Evolutionary conservation across 1,140 invertebrate species (phyloP), one percentile per base, ranked within the genome.

Genomic region (Aradophagus sp.): DNA sequence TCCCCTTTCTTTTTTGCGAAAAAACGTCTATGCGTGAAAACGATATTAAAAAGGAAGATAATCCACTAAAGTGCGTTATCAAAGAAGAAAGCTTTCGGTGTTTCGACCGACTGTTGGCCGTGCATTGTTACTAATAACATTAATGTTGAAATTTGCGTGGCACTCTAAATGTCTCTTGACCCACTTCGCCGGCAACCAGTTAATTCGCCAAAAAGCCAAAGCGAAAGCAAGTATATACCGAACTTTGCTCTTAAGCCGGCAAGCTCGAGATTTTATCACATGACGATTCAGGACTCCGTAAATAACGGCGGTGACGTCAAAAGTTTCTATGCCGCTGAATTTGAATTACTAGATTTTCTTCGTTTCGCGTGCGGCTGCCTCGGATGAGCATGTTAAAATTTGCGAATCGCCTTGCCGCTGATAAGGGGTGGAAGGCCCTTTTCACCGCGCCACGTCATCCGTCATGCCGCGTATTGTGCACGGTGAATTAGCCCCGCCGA

Each of bases 191-290:
- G 20, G 45, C 52, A 42, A 58, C 4, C 62, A 35, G 52, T 66
- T 66, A 66, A 67, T 67, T 67, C 34, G 16, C 63, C 53, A 67
- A 67, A 59, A 59, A 67, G 63, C 53, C 53, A 59, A 67, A 67
- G 53, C 63, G 39, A 58, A 67, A 58, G 52, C 38, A 58, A 67
- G 35, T 48, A 31, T 35, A 65, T 55, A 50, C 20, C 50, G 62
- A 67, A 67, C 62, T 67, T 67, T 67, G 62, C 62, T 67, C 53
- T 67, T 67, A 67, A 67, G 52, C 45, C 38, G 62, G 56, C 44
- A 31, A 67, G 45, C 53, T 45, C 53, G 39, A 59, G 53, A 67
- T 67, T 67, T 67, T 52, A 59, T 67, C 63, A 67, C 31, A 59
- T 67, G 63, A 68, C 65, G 48, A 68, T 68, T 59, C 65, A 61